phyloP scores from a whole-genome alignment of 2,113 vertebrate genomes.

The Peromyscus californicus region DNA sequence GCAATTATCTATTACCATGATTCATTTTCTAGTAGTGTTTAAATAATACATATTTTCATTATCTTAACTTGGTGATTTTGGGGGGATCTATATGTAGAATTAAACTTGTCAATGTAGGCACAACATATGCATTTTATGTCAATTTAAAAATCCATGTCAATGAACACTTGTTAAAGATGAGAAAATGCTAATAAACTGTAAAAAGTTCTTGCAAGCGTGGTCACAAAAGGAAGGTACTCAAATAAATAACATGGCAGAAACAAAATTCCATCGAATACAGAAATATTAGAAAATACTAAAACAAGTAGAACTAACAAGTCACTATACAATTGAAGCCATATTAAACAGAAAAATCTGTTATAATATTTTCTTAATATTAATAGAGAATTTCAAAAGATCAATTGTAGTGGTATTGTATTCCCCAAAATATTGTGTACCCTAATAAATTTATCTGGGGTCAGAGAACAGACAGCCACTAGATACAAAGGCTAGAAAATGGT shows the following conservation, averaged over 20 bases:
- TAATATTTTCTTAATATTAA: constrained; percentile 32
- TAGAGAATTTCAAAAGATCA: constrained; percentile 8
- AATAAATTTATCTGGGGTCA: too few species aligned
- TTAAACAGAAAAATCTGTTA: not conserved
- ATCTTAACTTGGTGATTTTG: not conserved
- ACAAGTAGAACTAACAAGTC: not conserved
- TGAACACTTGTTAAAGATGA: constrained; percentile 1
- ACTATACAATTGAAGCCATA: not conserved
- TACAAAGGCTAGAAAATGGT: too few species aligned
- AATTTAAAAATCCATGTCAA: not conserved
- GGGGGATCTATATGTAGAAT: not conserved
- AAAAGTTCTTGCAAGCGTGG: not conserved
- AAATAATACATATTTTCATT: not conserved
- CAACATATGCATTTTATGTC: not conserved
- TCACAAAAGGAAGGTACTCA: constrained; percentile 17
- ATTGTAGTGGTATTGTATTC: too few species aligned
- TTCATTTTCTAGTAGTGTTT: not conserved
- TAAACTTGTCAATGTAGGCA: not conserved
- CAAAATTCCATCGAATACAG: not conserved
- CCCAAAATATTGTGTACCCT: too few species aligned
- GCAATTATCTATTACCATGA: not conserved
- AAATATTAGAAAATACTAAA: not conserved
- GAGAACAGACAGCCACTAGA: too few species aligned
- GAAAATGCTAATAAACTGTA: constrained; percentile 16
- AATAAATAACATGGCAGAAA: not conserved